Evolutionary conservation across 1,140 invertebrate species (phyloP).

Genomic region (Venustaconcha ellipsiformis): DNA sequence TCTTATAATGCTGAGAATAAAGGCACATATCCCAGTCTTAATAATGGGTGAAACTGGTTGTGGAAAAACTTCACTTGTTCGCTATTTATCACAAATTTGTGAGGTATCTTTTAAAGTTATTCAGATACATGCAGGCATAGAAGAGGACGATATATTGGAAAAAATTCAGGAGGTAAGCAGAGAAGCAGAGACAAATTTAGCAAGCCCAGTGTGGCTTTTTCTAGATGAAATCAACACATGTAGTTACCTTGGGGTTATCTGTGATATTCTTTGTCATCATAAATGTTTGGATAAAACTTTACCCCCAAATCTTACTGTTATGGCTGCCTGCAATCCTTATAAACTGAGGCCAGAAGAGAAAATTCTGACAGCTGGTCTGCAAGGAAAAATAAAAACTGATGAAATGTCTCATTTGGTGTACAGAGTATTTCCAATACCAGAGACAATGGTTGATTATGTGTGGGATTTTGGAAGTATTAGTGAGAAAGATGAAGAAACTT

Average conservation of each 20-base stretch:
- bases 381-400: conserved; percentile 29
- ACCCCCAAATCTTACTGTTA: conserved; percentile 32
- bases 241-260: conserved; percentile 28
- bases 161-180: conserved; percentile 10
- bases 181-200: neutral
- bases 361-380: conserved; percentile 28
- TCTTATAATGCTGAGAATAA: conserved; percentile 40
- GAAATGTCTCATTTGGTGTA: conserved; percentile 32
- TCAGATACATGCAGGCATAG: conserved; percentile 37
- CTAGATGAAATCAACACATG: conserved; percentile 42
- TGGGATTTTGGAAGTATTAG: conserved; percentile 42
- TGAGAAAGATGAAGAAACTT: conserved; percentile 33
- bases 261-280: conserved; percentile 35
- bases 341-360: conserved; percentile 15
- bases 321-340: conserved; percentile 45
- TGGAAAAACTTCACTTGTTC: conserved; percentile 57
- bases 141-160: conserved; percentile 1
- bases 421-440: conserved; percentile 36
- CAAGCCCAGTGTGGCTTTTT: conserved; percentile 27
- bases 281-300: conserved; percentile 15
- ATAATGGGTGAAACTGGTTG: conserved; percentile 64
- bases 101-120: conserved; percentile 21
- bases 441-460: conserved; percentile 41
- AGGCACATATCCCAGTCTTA: conserved; percentile 50
- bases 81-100: conserved; percentile 39